Percentiles rank a stretch among this genome's conserved stretches.
Evolutionary conservation across 2,113 vertebrate species (phyloP).

Genomic region (Toxostoma redivivum): DNA sequence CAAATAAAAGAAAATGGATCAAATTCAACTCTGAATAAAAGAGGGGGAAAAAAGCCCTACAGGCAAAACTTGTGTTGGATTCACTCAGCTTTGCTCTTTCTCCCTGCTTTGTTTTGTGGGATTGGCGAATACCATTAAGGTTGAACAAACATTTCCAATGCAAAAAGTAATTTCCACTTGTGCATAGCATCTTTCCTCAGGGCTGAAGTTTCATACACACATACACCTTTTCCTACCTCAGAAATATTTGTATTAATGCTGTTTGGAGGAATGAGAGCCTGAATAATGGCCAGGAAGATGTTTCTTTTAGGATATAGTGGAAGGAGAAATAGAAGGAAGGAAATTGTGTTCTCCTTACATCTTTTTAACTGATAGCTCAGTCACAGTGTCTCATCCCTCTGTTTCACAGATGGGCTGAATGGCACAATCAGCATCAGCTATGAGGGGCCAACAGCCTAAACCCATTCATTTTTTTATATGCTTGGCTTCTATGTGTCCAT

Average conservation of each 20-base stretch:
- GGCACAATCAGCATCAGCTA: not conserved
- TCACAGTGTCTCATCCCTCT: not conserved
- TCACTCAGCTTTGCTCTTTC: not conserved
- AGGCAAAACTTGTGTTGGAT: not conserved
- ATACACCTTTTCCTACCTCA: not conserved
- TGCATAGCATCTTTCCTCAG: not conserved
- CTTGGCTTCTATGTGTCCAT: not conserved
- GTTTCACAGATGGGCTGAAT: not conserved
- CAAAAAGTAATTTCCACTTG: not conserved
- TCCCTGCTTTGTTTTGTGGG: not conserved
- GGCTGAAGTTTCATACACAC: not conserved
- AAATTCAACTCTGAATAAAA: constrained; percentile 3
- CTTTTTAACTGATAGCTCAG: not conserved
- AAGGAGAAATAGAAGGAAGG: not conserved
- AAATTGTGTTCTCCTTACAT: not conserved
- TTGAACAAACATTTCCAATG: not conserved
- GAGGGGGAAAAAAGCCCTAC: rapidly evolving
- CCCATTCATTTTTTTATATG: not conserved
- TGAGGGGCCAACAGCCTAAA: not conserved
- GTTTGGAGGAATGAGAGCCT: not conserved
- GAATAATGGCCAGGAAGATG: not conserved
- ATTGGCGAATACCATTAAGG: not conserved
- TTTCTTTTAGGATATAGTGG: not conserved
- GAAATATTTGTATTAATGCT: not conserved
- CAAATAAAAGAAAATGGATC: constrained; percentile 46